phyloP scores from a whole-genome alignment of 2,113 vertebrate genomes.

The Otolemur garnettii region DNA sequence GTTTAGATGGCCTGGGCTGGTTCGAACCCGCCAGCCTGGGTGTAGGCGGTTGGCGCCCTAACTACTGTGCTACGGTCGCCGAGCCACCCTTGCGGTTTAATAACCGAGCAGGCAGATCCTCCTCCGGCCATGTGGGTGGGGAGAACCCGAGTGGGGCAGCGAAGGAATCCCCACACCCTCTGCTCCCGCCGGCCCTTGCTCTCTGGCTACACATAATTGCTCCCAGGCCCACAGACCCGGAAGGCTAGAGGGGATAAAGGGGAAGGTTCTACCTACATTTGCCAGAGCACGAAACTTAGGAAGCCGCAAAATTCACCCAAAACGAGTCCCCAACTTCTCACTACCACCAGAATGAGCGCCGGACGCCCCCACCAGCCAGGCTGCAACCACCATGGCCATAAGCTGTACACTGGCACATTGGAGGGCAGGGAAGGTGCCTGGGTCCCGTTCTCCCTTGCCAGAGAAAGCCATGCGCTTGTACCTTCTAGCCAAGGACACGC shows the following conservation, averaged over 20 bases:
- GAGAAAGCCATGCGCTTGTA: neutral
- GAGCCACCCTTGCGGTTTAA: neutral
- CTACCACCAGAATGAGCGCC: too few relatives aligned
- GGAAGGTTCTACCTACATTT: neutral
- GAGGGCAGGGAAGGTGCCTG: neutral
- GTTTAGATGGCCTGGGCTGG: too few relatives aligned
- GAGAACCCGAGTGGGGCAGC: neutral
- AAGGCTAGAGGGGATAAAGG: too few relatives aligned
- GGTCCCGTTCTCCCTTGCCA: accelerated
- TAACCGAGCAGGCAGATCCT: neutral
- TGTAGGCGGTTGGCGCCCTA: too few relatives aligned
- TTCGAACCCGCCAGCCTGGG: too few relatives aligned
- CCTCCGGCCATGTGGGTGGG: neutral
- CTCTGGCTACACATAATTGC: neutral
- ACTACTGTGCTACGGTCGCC: too few relatives aligned
- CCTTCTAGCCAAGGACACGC: neutral
- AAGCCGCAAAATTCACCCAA: neutral
- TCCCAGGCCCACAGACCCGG: neutral
- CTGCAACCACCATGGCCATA: neutral
- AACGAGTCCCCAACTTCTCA: neutral
- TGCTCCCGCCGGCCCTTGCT: neutral
- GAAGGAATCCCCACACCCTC: neutral
- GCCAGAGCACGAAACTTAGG: neutral
- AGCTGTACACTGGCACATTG: accelerated
- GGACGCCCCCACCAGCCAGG: neutral